Evolutionary conservation across 1,140 invertebrate genomes (phyloP), one percentile per base, ranked within the genome.

Genomic region (Calliphora vicina): DNA sequence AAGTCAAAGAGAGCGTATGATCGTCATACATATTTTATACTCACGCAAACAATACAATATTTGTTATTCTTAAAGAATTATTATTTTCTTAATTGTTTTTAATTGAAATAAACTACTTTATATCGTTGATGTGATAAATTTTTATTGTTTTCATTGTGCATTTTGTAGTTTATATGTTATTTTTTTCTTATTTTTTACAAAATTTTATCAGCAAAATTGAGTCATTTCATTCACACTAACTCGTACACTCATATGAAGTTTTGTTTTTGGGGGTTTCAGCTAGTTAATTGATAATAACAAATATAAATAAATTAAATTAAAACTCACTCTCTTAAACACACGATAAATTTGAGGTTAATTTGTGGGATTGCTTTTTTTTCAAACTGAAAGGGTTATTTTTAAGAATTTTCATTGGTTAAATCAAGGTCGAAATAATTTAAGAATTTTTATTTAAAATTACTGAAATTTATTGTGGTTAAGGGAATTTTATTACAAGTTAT

Each of bases 31-130:
- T n/a, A n/a, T n/a, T n/a, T n/a, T n/a, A n/a, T n/a, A n/a, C n/a
- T n/a, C n/a, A n/a, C n/a, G n/a, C n/a, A n/a, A n/a, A n/a, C n/a
- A n/a, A n/a, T 35, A 35, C 35, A 35, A 35, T 35, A 35, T 17
- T 20, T 74, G 0, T n/a, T 74, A n/a, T 13, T 74, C 20, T 35
- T 74, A 9, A 13, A 29, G 17, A 73, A 73, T 6, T 25, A 73
- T 13, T 35, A 74, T 74, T 29, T 50, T 50, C 35, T 80, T 80
- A 80, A 80, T 80, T 80, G 78, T 80, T 80, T 43, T 80, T 61
- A 80, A 80, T 80, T 80, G 78, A 80, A 80, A 80, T 80, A 80
- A 50, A 80, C 78, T 80, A 61, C 43, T 74, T 74, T 74, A 29
- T 26, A 35, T 50, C 45, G 45, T 50, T 35, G 72, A 74, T 74